Percentiles rank a stretch among this genome's conserved stretches.
Conservation (phyloP, 2,113 vertebrate genomes). For the Daboia siamensis region DNA sequence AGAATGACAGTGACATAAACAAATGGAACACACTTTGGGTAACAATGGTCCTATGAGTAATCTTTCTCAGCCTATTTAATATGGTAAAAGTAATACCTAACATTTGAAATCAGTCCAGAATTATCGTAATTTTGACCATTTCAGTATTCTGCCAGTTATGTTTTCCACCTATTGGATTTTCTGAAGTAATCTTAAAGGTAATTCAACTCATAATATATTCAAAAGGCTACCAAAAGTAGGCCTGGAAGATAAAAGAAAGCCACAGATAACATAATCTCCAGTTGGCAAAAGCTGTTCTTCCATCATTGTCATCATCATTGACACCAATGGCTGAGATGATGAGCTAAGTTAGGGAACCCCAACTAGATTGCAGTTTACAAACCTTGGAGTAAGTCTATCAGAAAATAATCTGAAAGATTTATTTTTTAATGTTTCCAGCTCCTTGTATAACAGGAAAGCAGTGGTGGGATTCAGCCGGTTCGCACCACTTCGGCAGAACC, state of each 20-base stretch:
- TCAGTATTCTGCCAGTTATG: not conserved
- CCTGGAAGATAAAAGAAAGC: not conserved
- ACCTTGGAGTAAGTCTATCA: not conserved
- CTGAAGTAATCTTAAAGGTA: not conserved
- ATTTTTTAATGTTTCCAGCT: not conserved
- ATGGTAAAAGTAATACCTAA: not conserved
- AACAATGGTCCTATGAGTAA: not conserved
- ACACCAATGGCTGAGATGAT: not conserved
- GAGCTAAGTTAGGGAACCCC: not conserved
- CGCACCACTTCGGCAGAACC: too few species aligned
- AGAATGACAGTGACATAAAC: not conserved
- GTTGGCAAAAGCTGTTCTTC: not conserved
- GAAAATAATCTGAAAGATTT: not conserved
- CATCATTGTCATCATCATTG: not conserved
- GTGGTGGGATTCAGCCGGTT: too few species aligned
- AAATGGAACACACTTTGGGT: not conserved
- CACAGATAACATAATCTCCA: not conserved
- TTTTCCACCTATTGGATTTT: not conserved
- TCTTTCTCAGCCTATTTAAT: not conserved
- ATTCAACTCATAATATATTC: not conserved
- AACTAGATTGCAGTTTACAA: not conserved
- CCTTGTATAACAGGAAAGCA: not conserved
- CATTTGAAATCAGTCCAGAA: not conserved
- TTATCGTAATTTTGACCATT: not conserved
- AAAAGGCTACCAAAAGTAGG: not conserved